Evolutionary conservation across 2,888 invertebrate genomes (phyloP).

Genomic region (Trissoscelio sp.): DNA sequence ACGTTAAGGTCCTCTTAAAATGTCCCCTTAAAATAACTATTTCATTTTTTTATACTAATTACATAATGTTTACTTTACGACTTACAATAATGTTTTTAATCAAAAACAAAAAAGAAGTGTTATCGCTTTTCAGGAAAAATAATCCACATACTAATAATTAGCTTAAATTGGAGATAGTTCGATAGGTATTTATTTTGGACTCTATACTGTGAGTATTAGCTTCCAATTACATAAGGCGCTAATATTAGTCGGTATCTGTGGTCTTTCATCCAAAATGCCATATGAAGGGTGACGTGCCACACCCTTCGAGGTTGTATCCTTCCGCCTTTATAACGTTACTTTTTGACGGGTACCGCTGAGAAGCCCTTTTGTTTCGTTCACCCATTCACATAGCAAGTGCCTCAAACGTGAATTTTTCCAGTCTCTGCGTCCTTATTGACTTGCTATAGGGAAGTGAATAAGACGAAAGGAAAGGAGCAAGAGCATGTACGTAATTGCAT

Average conservation of each 20-base stretch:
- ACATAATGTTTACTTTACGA: constrained; percentile 11
- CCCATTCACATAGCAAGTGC: constrained; percentile 74
- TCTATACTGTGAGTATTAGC: constrained; percentile 63
- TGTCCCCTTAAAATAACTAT: not conserved
- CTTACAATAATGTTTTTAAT: constrained; percentile 24
- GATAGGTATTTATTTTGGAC: constrained; percentile 64
- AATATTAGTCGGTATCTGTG: constrained; percentile 77
- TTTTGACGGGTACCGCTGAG: constrained; percentile 74
- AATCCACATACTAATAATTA: constrained; percentile 49
- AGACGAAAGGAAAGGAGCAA: constrained; percentile 50
- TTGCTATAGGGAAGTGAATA: constrained; percentile 52
- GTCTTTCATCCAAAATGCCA: constrained; percentile 76
- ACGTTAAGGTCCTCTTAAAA: no score
- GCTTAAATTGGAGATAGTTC: constrained; percentile 57
- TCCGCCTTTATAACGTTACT: constrained; percentile 77
- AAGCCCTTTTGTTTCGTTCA: constrained; percentile 76
- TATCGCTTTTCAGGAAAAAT: constrained; percentile 59
- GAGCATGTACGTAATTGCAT: constrained; percentile 64
- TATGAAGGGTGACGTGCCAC: constrained; percentile 74
- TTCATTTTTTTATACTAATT: not conserved
- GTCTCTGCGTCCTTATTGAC: constrained; percentile 68
- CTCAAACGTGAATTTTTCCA: constrained; percentile 72
- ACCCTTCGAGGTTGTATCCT: constrained; percentile 79
- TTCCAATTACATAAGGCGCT: constrained; percentile 72
- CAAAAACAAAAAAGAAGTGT: constrained; percentile 28